phyloP scores from a whole-genome alignment of 2,797 vertebrate genomes.

The Aphelocoma californica region DNA sequence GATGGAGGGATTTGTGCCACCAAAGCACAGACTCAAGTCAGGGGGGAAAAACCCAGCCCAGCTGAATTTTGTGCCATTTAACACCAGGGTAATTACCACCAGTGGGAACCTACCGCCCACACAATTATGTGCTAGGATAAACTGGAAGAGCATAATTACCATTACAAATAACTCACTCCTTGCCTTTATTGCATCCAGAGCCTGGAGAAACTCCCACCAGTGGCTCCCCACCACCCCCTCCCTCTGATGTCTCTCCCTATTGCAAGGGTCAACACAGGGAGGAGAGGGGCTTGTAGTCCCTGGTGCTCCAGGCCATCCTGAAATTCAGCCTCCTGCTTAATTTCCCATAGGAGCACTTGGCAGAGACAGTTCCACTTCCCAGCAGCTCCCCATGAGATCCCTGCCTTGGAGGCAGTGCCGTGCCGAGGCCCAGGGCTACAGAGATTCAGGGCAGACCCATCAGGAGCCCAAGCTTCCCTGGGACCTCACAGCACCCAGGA shows the following conservation, averaged over 20 bases:
- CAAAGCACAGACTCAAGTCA: not conserved
- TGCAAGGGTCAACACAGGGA: accelerated
- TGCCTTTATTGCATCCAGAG: constrained; percentile 40
- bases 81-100: constrained; percentile 64
- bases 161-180: constrained; percentile 60
- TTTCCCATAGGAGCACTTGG: not conserved
- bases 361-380: not conserved
- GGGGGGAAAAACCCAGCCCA: not conserved
- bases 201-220: constrained; percentile 11
- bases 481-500: not conserved
- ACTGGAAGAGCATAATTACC: constrained; percentile 57
- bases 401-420: accelerated
- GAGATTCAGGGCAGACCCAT: not conserved
- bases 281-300: not conserved
- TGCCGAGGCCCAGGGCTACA: not conserved
- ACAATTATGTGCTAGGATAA: constrained; percentile 63
- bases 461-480: not conserved
- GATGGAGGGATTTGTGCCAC: not conserved
- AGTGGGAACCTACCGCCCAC: constrained; percentile 62
- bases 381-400: not conserved
- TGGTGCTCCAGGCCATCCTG: not conserved
- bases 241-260: not conserved
- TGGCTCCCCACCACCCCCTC: not conserved
- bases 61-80: constrained; percentile 57
- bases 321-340: not conserved